These are phyloP conservation scores for Babylonia areolata DNA, from an alignment of 1,140 invertebrate genomes.

Conservation along the genomic window DNA sequence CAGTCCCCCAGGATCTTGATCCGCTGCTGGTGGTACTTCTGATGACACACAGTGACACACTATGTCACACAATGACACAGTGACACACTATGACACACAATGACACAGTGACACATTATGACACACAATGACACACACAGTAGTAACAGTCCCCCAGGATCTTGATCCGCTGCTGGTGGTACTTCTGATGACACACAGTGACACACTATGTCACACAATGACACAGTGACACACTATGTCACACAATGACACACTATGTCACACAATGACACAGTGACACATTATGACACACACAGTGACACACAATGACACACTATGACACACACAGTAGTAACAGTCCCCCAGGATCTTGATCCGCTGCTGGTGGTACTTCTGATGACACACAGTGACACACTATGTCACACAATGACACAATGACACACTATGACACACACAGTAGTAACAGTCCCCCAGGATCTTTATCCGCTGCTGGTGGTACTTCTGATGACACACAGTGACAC, in stretches of 20 bases:
- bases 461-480: no score
- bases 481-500: no score
- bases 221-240: not conserved
- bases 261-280: not conserved
- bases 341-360: no score
- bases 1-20: no score
- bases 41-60: no score
- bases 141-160: no score
- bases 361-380: no score
- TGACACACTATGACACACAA: not conserved
- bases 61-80: not conserved
- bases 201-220: not conserved
- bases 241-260: not conserved
- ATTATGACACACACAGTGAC: slow-evolving; percentile 9
- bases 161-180: no score
- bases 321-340: no score
- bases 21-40: no score
- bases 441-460: no score
- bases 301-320: not conserved
- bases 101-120: not conserved
- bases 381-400: not conserved
- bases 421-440: not conserved
- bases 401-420: not conserved
- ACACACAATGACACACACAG: not conserved
- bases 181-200: no score